Evolutionary conservation across 2,888 invertebrate species (phyloP), one percentile per base, ranked within the genome.

Genomic region (Sussaba pulchella): DNA sequence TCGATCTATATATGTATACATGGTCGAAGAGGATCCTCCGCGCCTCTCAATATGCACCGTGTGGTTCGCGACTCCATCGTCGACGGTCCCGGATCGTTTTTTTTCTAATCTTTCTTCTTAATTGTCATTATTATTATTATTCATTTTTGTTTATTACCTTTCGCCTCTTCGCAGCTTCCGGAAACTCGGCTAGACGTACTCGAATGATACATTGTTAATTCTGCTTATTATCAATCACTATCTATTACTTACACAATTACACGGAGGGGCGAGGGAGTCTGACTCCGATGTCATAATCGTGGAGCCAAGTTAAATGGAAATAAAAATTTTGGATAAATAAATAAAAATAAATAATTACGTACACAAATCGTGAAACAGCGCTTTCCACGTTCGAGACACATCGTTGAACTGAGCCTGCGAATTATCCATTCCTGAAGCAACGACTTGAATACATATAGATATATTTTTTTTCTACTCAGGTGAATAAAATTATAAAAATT

Each of bases 311-410:
- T 36, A 39, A 59, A 59, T 21, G 1, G 12, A 21, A 59, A 59
- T 12, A 39, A 10, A 12, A 2, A 19, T 59, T 12, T 31, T n/a
- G n/a, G n/a, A n/a, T n/a, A n/a, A n/a, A n/a, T n/a, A n/a, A n/a
- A n/a, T n/a, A n/a, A n/a, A n/a, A n/a, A n/a, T n/a, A n/a, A n/a
- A n/a, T n/a, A n/a, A n/a, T n/a, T n/a, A n/a, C 87, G 89, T 89
- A 88, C 88, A 88, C 88, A 85, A 86, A 85, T 17, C 9, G 80
- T 88, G 89, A 89, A 89, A 89, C 87, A 85, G 14, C 57, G 31
- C 17, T n/a, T 47, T 47, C 3, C 14, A 36, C 0, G 10, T 59
- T 19, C 17, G 57, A 59, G 36, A 59, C 57, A 59, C 57, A 59
- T 3, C 61, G 21, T n/a, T 61, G 17, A 17, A 59, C 39, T 39